A percentile compares a stretch with the other conserved stretches of the same genome.
These are phyloP conservation scores for Hyposoter dolosus DNA, from an alignment of 2,888 invertebrate species.

Conservation along the genomic window DNA sequence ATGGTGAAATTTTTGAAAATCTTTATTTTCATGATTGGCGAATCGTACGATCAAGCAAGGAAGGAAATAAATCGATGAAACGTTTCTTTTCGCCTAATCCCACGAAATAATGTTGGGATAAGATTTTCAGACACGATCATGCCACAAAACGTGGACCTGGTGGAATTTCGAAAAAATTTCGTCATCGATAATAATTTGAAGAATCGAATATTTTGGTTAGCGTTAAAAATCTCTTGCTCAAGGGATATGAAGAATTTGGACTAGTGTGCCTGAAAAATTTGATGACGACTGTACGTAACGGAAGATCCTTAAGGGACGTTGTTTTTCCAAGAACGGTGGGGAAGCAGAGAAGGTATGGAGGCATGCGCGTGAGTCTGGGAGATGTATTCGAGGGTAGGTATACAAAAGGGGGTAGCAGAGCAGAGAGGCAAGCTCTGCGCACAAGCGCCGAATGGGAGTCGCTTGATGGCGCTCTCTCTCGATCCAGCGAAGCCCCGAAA, in stretches of 20 bases:
- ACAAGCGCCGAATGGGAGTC: constrained; percentile 54
- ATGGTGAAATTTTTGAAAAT: not conserved
- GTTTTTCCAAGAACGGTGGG: not conserved
- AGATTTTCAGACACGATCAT: too few species aligned
- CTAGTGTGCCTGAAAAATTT: not conserved
- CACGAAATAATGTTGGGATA: too few species aligned
- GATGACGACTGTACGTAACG: not conserved
- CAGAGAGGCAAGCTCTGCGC: not conserved
- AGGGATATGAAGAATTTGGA: not conserved
- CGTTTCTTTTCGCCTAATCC: too few species aligned
- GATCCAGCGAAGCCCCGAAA: constrained; percentile 54
- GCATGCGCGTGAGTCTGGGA: not conserved
- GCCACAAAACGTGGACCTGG: not conserved
- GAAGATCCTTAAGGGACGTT: constrained; percentile 11
- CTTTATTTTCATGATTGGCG: not conserved
- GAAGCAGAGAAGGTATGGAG: not conserved
- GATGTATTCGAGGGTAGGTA: constrained; percentile 11
- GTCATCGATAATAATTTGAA: not conserved
- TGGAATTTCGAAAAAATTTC: not conserved
- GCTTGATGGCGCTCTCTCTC: constrained; percentile 65
- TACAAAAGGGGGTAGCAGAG: not conserved
- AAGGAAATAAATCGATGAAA: not conserved
- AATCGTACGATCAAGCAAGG: too few species aligned
- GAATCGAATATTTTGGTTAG: not conserved
- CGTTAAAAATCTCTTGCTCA: not conserved